phyloP scores from a whole-genome alignment of 1,140 invertebrate genomes.

The Bactericera cockerelli region DNA sequence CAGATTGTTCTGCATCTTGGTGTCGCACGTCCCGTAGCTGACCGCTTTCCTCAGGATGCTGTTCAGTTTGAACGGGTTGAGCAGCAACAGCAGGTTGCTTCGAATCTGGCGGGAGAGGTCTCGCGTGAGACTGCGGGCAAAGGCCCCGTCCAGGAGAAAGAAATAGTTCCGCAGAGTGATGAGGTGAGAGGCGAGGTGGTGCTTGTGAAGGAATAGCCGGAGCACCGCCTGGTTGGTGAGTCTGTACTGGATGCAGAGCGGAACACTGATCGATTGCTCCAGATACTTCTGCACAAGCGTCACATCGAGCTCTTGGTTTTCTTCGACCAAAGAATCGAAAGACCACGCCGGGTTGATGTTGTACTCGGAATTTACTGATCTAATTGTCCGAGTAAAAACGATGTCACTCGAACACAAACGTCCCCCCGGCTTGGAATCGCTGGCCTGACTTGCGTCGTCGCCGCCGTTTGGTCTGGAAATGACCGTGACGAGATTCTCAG shows the following conservation, averaged over 20 bases:
- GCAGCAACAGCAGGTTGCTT: conserved; percentile 41
- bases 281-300: not conserved
- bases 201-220: conserved; percentile 46
- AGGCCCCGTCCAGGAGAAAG: conserved; percentile 58
- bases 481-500: not conserved
- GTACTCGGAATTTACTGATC: no score
- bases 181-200: conserved; percentile 48
- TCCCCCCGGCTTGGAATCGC: no score
- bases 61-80: conserved; percentile 48
- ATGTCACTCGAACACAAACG: no score
- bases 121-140: conserved; percentile 46
- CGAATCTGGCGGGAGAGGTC: conserved; percentile 46
- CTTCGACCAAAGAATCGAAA: not conserved
- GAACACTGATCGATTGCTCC: conserved; percentile 34
- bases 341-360: not conserved
- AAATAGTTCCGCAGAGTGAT: conserved; percentile 52
- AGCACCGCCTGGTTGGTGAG: conserved; percentile 51
- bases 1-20: conserved; percentile 27
- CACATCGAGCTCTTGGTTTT: not conserved
- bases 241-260: conserved; percentile 44
- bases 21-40: conserved; percentile 28
- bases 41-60: conserved; percentile 47
- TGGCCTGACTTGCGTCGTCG: no score
- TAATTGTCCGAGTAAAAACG: no score
- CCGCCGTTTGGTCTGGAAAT: not conserved